phyloP scores from a whole-genome alignment of 2,888 invertebrate species.

The Drosophila limbata region DNA sequence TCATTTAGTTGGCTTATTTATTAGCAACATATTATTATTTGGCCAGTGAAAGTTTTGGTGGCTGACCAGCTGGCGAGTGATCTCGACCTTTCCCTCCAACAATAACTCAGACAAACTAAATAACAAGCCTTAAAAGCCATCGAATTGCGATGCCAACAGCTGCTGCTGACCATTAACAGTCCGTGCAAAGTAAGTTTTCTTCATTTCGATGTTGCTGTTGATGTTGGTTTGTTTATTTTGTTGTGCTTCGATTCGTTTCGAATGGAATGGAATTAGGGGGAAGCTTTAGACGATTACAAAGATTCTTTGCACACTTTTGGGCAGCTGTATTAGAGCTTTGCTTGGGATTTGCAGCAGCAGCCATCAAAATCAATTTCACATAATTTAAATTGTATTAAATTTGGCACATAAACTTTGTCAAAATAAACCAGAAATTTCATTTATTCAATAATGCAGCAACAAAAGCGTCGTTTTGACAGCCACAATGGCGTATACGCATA shows the following conservation, averaged over 20 bases:
- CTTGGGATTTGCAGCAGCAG: conserved; percentile 28
- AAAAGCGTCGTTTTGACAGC: conserved; percentile 48
- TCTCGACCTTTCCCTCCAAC: conserved; percentile 16
- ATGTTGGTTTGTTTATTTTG: conserved; percentile 36
- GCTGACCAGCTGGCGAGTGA: conserved; percentile 52
- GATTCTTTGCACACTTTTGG: conserved; percentile 24
- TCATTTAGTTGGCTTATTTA: conserved; percentile 63
- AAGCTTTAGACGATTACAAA: conserved; percentile 48
- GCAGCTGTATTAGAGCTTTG: conserved; percentile 18
- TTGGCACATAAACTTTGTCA: conserved; percentile 58
- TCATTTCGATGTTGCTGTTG: conserved; percentile 5
- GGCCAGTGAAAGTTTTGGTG: conserved; percentile 55
- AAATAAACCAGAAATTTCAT: conserved; percentile 59
- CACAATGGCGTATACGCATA: conserved; percentile 50
- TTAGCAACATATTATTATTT: conserved; percentile 79
- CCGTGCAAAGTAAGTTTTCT: conserved; percentile 47
- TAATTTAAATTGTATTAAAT: conserved; percentile 64
- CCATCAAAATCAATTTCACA: conserved; percentile 67
- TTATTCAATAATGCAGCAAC: conserved; percentile 58
- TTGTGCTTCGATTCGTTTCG: background rate
- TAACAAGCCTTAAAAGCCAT: conserved; percentile 56
- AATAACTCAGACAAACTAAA: conserved; percentile 48
- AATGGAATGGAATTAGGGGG: conserved; percentile 1
- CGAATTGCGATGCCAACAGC: conserved; percentile 52
- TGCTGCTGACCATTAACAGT: conserved; percentile 60